These are phyloP conservation scores for Elymnias hypermnestra DNA, from an alignment of 1,140 invertebrate genomes.

Conservation along the genomic window DNA sequence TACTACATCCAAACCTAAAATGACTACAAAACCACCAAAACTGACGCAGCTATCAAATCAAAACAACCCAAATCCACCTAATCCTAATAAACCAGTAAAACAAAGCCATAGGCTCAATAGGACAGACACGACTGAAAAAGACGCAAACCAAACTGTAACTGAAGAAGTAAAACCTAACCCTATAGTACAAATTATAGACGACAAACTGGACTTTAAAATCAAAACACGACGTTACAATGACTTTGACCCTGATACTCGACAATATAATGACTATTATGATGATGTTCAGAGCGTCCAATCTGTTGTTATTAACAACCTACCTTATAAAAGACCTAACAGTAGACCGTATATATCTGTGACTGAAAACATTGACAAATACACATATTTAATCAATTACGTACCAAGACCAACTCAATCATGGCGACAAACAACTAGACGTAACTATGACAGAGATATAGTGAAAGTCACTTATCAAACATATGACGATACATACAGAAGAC, in stretches of 20 bases:
- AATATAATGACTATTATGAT: constrained; percentile 53
- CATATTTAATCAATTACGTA: constrained; percentile 67
- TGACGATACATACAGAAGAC: constrained; percentile 64
- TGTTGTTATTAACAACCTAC: constrained; percentile 56
- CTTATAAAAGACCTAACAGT: constrained; percentile 56
- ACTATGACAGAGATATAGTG: constrained; percentile 56
- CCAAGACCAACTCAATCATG: constrained; percentile 61
- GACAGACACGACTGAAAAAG: constrained; percentile 30
- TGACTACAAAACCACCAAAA: constrained; percentile 34
- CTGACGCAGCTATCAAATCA: constrained; percentile 20
- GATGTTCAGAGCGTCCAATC: constrained; percentile 61
- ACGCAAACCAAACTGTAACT: constrained; percentile 24
- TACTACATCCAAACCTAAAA: constrained; percentile 31
- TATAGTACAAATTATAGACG: constrained; percentile 58
- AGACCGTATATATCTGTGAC: constrained; percentile 64
- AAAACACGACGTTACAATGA: constrained; percentile 58
- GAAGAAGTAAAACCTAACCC: constrained; percentile 30
- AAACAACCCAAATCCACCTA: constrained; percentile 25
- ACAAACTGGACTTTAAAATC: constrained; percentile 76
- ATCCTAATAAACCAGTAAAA: constrained; percentile 28
- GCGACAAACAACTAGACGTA: constrained; percentile 50
- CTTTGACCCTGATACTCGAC: constrained; percentile 35
- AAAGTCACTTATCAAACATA: constrained; percentile 68
- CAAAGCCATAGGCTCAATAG: constrained; percentile 31
- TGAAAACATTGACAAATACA: constrained; percentile 67